Evolutionary conservation across 2,797 vertebrate species (phyloP).

Genomic region (Peromyscus nudipes): DNA sequence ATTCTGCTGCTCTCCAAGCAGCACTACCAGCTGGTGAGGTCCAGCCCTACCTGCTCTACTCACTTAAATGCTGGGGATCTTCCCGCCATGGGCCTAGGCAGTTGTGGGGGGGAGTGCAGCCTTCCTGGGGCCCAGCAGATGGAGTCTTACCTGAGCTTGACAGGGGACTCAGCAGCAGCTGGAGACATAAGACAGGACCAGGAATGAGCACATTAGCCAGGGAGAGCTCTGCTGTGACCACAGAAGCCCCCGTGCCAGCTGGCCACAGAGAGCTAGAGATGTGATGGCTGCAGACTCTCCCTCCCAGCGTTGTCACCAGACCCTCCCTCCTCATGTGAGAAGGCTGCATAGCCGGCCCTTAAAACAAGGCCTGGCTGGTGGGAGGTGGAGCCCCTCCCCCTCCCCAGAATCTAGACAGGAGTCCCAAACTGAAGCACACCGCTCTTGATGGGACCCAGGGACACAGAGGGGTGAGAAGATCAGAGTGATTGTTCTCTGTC

Average conservation of each 20-base stretch:
- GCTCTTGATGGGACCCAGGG: not conserved
- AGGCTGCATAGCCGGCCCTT: not conserved
- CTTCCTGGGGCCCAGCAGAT: not conserved
- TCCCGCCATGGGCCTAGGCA: not conserved
- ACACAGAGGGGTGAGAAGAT: not conserved
- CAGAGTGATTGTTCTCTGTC: not conserved
- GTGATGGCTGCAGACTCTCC: not conserved
- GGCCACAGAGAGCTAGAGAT: not conserved
- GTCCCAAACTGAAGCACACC: not conserved
- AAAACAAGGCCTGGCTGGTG: not conserved
- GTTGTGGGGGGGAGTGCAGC: not conserved
- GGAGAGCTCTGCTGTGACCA: not conserved
- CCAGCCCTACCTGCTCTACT: not conserved
- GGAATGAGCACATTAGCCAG: not conserved
- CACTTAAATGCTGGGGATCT: not conserved
- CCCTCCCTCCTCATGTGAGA: not conserved
- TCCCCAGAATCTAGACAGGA: not conserved
- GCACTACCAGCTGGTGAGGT: slow-evolving; percentile 94
- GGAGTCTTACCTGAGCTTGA: not conserved
- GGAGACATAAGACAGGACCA: not conserved
- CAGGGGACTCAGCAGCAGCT: not conserved
- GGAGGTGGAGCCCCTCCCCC: not conserved
- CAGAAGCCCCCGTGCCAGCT: accelerated
- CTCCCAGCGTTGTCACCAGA: not conserved
- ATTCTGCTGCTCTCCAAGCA: slow-evolving; percentile 97